A percentile compares a stretch with the other conserved stretches of the same genome.
phyloP scores from a whole-genome alignment of 37 sponge, comb jelly and placozoan species.

The Cliona cf. orientalis region DNA sequence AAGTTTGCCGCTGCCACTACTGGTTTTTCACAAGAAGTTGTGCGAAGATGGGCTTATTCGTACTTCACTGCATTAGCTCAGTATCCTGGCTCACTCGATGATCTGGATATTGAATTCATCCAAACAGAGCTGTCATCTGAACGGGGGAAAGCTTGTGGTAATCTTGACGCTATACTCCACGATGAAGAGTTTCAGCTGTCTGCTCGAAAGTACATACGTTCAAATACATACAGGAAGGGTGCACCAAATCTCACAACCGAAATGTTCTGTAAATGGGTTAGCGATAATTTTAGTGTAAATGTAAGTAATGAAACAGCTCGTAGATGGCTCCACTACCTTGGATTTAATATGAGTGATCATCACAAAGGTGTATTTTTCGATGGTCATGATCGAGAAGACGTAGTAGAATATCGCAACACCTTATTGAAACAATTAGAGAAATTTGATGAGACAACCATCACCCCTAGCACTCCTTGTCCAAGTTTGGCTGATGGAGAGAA shows the following conservation, averaged over 20 bases:
- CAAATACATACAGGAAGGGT: conserved; percentile 16
- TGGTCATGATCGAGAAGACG: conserved; percentile 53
- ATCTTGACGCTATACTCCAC: background rate
- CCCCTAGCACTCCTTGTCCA: background rate
- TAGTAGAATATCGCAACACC: conserved; percentile 10
- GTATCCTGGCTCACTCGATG: background rate
- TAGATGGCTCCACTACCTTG: conserved; percentile 24
- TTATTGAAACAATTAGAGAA: too few species aligned
- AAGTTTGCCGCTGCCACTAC: conserved; percentile 3
- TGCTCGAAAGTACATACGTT: conserved; percentile 11
- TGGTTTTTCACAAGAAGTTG: background rate
- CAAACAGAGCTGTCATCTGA: conserved; percentile 23
- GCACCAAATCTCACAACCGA: conserved; percentile 39
- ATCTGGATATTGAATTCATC: background rate
- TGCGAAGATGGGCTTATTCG: conserved; percentile 4
- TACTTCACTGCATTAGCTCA: background rate
- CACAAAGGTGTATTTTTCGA: conserved; percentile 43
- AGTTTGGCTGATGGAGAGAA: background rate
- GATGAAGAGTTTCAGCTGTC: conserved; percentile 31
- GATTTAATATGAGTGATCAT: conserved; percentile 12
- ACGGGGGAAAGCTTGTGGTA: background rate
- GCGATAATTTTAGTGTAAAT: background rate
- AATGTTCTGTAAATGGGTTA: conserved; percentile 8
- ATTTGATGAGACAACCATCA: background rate
- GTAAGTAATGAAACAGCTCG: conserved; percentile 10